Conservation (phyloP, 2,113 vertebrate genomes). For the Casuarius casuarius region DNA sequence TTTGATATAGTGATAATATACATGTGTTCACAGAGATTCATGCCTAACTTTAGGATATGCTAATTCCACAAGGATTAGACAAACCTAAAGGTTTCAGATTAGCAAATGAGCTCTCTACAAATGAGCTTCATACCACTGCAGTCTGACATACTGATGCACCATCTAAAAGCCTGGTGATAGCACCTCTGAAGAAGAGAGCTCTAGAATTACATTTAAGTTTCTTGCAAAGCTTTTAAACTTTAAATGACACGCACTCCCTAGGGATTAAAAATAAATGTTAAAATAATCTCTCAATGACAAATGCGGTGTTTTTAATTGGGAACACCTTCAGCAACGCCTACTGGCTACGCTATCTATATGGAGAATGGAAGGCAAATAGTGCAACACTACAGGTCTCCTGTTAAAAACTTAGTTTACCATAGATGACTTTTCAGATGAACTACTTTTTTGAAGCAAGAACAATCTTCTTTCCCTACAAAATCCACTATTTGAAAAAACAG, state of each 20-base stretch:
- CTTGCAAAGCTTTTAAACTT: not conserved
- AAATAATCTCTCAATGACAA: not conserved
- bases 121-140: not conserved
- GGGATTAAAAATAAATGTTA: not conserved
- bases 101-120: not conserved
- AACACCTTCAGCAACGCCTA: not conserved
- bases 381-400: not conserved
- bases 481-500: not conserved
- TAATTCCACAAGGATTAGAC: not conserved
- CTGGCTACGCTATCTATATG: not conserved
- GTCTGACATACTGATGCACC: fast-evolving
- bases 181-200: not conserved
- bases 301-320: not conserved
- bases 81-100: not conserved
- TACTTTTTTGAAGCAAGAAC: not conserved
- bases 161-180: not conserved
- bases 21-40: not conserved
- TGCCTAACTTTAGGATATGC: not conserved
- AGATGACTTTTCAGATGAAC: not conserved
- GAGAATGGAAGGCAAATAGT: slow-evolving; percentile 27
- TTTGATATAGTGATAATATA: not conserved
- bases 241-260: not conserved
- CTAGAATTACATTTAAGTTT: not conserved
- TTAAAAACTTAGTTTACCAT: not conserved
- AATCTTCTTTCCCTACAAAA: not conserved